Evolutionary conservation across 2,888 invertebrate genomes (phyloP).

Genomic region (Cheilosia vernalis): DNA sequence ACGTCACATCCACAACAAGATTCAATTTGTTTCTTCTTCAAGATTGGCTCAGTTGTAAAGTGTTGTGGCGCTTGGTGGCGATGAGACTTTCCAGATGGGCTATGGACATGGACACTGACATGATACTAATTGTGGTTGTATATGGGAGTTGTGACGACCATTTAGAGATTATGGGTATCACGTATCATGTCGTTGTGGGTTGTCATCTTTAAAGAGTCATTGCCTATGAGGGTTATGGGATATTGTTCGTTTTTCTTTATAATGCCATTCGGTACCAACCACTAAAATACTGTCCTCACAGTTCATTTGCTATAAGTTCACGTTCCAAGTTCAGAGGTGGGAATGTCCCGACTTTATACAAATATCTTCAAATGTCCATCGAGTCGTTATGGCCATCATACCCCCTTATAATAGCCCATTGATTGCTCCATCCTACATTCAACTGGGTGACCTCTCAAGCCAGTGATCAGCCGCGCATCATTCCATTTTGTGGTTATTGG

Average conservation of each 20-base stretch:
- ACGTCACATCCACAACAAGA: constrained; percentile 7
- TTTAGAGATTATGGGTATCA: constrained; percentile 3
- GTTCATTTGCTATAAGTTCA: too few species aligned
- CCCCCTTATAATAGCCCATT: not conserved
- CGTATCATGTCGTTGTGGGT: not conserved
- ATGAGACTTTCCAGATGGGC: not conserved
- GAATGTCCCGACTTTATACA: too few species aligned
- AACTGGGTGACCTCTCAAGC: not conserved
- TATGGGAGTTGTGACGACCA: not conserved
- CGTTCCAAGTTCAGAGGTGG: too few species aligned
- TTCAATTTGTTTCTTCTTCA: not conserved
- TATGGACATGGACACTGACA: constrained; percentile 1
- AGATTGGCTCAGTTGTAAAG: not conserved
- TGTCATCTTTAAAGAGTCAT: not conserved
- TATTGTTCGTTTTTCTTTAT: too few species aligned
- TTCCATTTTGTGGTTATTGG: not conserved
- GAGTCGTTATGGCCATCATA: not conserved
- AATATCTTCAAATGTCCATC: too few species aligned
- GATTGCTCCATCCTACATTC: not conserved
- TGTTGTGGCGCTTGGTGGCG: constrained; percentile 8
- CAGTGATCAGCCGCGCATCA: not conserved
- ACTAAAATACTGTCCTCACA: too few species aligned
- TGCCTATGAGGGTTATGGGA: not conserved
- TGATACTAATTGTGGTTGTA: constrained; percentile 8
- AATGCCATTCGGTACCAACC: too few species aligned